phyloP scores from a whole-genome alignment of 2,797 vertebrate species.

The Tauraco hartlaubi region DNA sequence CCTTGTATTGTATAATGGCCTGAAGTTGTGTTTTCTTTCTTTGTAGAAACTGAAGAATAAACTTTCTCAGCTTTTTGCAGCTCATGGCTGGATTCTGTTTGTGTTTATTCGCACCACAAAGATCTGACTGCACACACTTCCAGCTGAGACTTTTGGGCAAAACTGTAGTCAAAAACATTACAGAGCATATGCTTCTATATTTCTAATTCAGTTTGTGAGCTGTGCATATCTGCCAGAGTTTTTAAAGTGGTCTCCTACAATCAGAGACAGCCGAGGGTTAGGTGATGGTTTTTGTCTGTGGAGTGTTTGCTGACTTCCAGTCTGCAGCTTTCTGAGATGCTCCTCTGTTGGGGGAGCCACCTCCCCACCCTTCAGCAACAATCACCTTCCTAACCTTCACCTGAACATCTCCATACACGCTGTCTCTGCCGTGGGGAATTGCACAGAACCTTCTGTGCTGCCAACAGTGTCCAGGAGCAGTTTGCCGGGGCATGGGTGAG shows the following conservation, averaged over 20 bases:
- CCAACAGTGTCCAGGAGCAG: background rate
- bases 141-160: background rate
- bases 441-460: background rate
- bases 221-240: background rate
- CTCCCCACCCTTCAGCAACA: background rate
- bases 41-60: slow-evolving; percentile 19
- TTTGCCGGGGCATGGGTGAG: background rate
- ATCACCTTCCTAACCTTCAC: background rate
- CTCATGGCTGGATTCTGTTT: background rate
- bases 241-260: background rate
- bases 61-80: background rate
- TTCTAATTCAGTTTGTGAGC: background rate
- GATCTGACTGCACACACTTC: background rate
- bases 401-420: fast-evolving
- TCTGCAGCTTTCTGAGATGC: background rate
- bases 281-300: background rate
- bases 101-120: background rate
- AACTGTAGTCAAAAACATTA: background rate
- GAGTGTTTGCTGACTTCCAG: background rate
- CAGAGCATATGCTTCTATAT: background rate
- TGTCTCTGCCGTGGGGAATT: background rate
- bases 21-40: slow-evolving; percentile 3
- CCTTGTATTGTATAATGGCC: background rate
- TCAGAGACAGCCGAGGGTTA: background rate
- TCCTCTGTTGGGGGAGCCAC: background rate